phyloP scores from a whole-genome alignment of 2,797 vertebrate genomes.

The Protonibea diacanthus region DNA sequence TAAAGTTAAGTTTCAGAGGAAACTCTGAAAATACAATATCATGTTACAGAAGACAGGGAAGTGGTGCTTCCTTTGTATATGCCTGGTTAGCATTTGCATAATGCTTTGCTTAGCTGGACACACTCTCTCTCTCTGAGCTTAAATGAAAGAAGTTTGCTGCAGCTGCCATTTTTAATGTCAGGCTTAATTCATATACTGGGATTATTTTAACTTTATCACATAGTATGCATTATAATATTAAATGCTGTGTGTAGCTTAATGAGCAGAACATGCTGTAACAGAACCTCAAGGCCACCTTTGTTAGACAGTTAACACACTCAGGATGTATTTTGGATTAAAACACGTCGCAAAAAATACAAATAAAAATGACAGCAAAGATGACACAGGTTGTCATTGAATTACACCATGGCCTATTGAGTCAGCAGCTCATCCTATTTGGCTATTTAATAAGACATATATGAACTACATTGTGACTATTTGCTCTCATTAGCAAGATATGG shows the following conservation, averaged over 20 bases:
- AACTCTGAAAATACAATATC: not conserved
- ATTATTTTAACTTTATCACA: not conserved
- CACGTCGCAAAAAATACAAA: not conserved
- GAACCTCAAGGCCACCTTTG: not conserved
- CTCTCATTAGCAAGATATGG: slow-evolving; percentile 40
- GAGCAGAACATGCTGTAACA: not conserved
- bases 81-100: slow-evolving; percentile 44
- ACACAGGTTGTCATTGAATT: not conserved
- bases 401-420: not conserved
- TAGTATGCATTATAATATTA: not conserved
- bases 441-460: not conserved
- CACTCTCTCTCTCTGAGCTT: not conserved
- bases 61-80: slow-evolving; percentile 18
- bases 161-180: slow-evolving; percentile 1
- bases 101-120: slow-evolving; percentile 37
- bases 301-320: not conserved
- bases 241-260: not conserved
- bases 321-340: not conserved
- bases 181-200: not conserved
- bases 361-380: not conserved
- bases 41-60: slow-evolving; percentile 14
- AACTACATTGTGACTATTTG: slow-evolving; percentile 24
- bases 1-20: slow-evolving; percentile 1
- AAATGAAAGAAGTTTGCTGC: slow-evolving; percentile 7
- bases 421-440: slow-evolving; percentile 11